Evolutionary conservation across 2,113 vertebrate species (phyloP).

Genomic region (Cricetomys ansorgei): DNA sequence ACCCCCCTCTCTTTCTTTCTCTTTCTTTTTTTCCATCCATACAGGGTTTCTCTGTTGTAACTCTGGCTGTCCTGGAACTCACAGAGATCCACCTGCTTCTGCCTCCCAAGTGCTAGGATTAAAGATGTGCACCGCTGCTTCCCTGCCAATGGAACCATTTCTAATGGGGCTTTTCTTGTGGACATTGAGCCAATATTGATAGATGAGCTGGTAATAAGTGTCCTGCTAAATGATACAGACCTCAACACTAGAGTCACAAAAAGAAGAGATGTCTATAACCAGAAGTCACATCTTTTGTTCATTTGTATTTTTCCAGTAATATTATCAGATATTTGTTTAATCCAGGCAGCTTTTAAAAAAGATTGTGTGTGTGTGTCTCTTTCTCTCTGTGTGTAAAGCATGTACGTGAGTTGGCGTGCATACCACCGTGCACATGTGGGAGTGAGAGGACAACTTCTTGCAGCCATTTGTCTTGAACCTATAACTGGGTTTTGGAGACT

Average conservation of each 20-base stretch:
- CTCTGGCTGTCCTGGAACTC: not conserved
- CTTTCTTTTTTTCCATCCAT: too few species aligned
- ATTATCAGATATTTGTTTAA: conserved; percentile 45
- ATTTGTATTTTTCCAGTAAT: conserved; percentile 40
- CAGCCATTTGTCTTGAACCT: too few species aligned
- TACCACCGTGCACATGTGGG: not conserved
- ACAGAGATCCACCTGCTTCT: too few species aligned
- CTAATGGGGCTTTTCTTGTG: not conserved
- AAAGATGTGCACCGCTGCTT: not conserved
- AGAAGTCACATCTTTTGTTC: not conserved
- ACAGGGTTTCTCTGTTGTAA: not conserved
- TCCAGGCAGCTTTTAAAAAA: not conserved
- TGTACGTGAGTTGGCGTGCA: not conserved
- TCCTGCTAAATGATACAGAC: not conserved
- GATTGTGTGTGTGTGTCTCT: not conserved
- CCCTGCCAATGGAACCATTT: not conserved
- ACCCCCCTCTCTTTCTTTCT: too few species aligned
- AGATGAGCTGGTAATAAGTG: not conserved
- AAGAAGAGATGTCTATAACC: not conserved
- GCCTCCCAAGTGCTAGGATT: not conserved
- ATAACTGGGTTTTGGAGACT: not conserved
- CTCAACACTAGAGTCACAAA: not conserved
- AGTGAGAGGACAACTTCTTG: not conserved
- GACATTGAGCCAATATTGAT: not conserved
- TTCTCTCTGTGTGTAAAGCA: not conserved